Percentiles rank a stretch among this genome's conserved stretches.
Conservation (phyloP, 2,888 invertebrate genomes). For the Hypena proboscidalis region DNA sequence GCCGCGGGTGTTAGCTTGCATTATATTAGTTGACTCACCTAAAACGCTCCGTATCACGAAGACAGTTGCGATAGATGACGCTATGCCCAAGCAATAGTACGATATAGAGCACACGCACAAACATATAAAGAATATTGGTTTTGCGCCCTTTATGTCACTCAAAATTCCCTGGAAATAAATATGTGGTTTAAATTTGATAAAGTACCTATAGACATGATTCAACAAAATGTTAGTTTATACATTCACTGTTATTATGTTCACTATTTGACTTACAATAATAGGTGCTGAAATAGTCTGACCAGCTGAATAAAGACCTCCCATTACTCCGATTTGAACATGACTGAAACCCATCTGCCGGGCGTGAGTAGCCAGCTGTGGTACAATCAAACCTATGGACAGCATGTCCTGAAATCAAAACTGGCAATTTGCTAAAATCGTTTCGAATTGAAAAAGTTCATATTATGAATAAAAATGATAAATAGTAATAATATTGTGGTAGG, state of each 20-base stretch:
- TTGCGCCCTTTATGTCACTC: conserved; percentile 83
- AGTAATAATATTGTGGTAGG: no score
- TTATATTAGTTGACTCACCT: conserved; percentile 72
- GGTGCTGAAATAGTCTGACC: conserved; percentile 85
- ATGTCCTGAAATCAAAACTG: conserved; percentile 53
- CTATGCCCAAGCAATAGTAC: conserved; percentile 76
- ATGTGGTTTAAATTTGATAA: no score
- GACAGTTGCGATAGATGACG: conserved; percentile 73
- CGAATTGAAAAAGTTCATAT: neutral
- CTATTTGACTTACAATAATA: conserved; percentile 74
- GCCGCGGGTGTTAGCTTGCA: no score
- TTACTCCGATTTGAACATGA: conserved; percentile 78
- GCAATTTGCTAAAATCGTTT: no score
- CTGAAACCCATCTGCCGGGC: conserved; percentile 78
- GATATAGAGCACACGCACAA: conserved; percentile 70
- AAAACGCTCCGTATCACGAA: conserved; percentile 70
- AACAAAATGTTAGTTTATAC: no score
- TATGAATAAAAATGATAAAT: neutral
- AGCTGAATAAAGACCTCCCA: conserved; percentile 81
- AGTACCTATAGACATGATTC: no score
- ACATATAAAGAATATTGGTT: conserved; percentile 71
- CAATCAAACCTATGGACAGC: conserved; percentile 36
- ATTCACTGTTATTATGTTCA: no score
- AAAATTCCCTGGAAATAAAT: conserved; percentile 78
- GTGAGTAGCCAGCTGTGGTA: conserved; percentile 61